A percentile compares a stretch with the other conserved stretches of the same genome.
Conservation (phyloP, 37 sponge, comb jelly and placozoan species). For the Eunapius fragilis region DNA sequence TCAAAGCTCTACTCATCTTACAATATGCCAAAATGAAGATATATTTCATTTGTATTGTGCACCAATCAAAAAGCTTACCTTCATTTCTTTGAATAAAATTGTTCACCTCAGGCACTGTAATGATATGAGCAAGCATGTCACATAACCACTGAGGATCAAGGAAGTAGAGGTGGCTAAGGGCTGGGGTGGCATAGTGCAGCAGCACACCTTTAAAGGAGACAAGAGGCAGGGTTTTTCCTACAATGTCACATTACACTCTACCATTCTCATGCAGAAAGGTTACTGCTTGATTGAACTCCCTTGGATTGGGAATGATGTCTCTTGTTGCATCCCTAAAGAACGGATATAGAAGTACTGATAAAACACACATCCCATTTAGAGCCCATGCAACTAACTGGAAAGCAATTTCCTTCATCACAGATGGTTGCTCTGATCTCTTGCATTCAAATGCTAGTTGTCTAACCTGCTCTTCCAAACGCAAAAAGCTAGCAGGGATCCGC, state of each 20-base stretch:
- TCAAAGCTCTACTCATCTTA: too few species aligned
- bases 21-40: too few species aligned
- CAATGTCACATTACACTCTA: conserved; percentile 11
- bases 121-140: conserved; percentile 95
- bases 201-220: conserved; percentile 53
- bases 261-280: conserved; percentile 94
- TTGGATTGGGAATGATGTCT: conserved; percentile 74
- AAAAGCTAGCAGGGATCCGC: conserved; percentile 78
- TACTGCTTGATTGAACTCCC: conserved; percentile 87
- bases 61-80: background rate
- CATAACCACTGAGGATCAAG: conserved; percentile 96
- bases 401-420: conserved; percentile 67
- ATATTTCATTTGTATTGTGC: too few species aligned
- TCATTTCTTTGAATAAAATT: conserved; percentile 62
- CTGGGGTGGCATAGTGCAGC: conserved; percentile 89
- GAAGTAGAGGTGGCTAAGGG: conserved; percentile 90
- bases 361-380: too few species aligned
- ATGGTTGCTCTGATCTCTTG: conserved; percentile 38
- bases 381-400: conserved; percentile 54
- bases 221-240: background rate
- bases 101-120: conserved; percentile 93
- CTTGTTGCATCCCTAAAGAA: conserved; percentile 46
- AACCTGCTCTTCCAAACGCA: conserved; percentile 74
- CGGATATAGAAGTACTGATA: background rate
- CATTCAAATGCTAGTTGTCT: conserved; percentile 40